phyloP scores from a whole-genome alignment of 2,113 vertebrate species.

The Rattus norvegicus region GRCr8 NC_086034.1:3741001-3741500 shows the following conservation, averaged over 20 bases:
- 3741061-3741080: background rate
- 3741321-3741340: constrained; percentile 59
- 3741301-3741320: constrained; percentile 64
- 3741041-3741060: background rate
- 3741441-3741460: background rate
- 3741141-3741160: background rate
- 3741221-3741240: constrained; percentile 45
- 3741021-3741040: constrained; percentile 8
- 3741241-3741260: constrained; percentile 62
- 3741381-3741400: background rate
- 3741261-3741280: constrained; percentile 81
- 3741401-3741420: background rate
- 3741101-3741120: background rate
- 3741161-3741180: constrained; percentile 65
- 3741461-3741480: background rate
- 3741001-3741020: background rate
- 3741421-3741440: background rate
- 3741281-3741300: constrained; percentile 82
- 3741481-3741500: background rate
- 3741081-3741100: background rate
- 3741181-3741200: background rate
- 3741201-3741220: constrained; percentile 52
- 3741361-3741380: background rate
- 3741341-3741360: background rate
- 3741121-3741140: background rate